Evolutionary conservation across 2,113 vertebrate genomes (phyloP).

Genomic region (Capreolus pygargus): DNA sequence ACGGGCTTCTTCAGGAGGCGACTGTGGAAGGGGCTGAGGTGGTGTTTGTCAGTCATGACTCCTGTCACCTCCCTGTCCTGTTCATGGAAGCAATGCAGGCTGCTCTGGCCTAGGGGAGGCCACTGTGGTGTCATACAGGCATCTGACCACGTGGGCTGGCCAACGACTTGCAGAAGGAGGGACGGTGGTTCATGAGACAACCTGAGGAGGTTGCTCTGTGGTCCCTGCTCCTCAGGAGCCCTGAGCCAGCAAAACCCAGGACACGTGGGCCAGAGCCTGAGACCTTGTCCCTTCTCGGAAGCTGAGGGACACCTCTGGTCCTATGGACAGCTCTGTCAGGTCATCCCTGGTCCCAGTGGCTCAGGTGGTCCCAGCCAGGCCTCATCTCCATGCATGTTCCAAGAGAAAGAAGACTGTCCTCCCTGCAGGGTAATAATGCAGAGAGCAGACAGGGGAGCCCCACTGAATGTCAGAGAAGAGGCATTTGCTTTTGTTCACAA

Average conservation of each 20-base stretch:
- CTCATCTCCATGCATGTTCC: background rate
- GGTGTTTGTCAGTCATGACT: background rate
- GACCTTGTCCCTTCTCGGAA: background rate
- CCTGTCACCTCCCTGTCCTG: background rate
- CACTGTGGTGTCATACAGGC: too few relatives aligned
- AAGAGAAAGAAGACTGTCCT: background rate
- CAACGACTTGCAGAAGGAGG: background rate
- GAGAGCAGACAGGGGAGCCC: background rate
- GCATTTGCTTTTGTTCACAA: background rate
- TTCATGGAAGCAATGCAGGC: background rate
- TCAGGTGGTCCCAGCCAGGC: background rate
- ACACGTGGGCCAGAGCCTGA: background rate
- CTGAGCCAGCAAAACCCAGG: background rate
- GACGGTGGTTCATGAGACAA: background rate
- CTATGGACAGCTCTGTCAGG: background rate
- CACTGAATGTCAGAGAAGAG: background rate
- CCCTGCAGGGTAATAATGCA: background rate
- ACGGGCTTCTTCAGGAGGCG: accelerated
- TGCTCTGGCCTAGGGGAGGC: background rate
- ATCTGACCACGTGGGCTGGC: background rate
- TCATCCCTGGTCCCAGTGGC: background rate
- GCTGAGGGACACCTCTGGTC: background rate
- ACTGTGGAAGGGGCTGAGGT: background rate
- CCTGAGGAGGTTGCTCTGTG: background rate
- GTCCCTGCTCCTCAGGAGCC: background rate